These are phyloP conservation scores for Drosophila tanythrix DNA, from an alignment of 2,888 invertebrate species.

Conservation along the genomic window DNA sequence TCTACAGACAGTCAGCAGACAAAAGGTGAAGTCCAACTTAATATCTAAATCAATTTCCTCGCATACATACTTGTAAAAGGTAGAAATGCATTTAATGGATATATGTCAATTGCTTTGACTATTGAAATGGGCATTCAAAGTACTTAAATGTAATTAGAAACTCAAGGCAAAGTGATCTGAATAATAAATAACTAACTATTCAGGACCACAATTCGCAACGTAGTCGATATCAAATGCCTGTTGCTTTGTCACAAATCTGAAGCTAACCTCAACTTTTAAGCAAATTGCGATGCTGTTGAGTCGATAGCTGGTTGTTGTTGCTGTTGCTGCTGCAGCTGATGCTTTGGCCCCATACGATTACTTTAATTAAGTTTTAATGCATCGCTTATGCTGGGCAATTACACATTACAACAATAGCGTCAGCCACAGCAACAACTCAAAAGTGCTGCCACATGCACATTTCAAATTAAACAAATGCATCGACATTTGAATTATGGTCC, in stretches of 20 bases:
- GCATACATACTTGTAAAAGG: neutral
- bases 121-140: neutral
- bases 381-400: slow-evolving; percentile 51
- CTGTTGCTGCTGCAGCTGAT: slow-evolving; percentile 16
- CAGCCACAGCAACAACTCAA: slow-evolving; percentile 20
- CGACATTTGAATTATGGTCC: slow-evolving; percentile 73
- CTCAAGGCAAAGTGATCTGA: slow-evolving; percentile 9
- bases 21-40: neutral
- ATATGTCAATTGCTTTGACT: slow-evolving; percentile 9
- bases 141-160: slow-evolving; percentile 12
- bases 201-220: slow-evolving; percentile 20
- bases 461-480: slow-evolving; percentile 74
- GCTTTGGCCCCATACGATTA: slow-evolving; percentile 39
- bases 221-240: slow-evolving; percentile 11
- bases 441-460: slow-evolving; percentile 71
- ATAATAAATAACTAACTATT: slow-evolving; percentile 11
- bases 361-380: slow-evolving; percentile 60
- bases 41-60: neutral
- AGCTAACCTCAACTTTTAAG: slow-evolving; percentile 29
- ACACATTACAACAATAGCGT: slow-evolving; percentile 8
- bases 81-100: neutral
- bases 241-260: slow-evolving; percentile 30
- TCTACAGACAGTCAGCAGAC: neutral
- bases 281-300: slow-evolving; percentile 19
- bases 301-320: slow-evolving; percentile 6